phyloP scores from a whole-genome alignment of 2,113 vertebrate species.

The Psettodes erumei region DNA sequence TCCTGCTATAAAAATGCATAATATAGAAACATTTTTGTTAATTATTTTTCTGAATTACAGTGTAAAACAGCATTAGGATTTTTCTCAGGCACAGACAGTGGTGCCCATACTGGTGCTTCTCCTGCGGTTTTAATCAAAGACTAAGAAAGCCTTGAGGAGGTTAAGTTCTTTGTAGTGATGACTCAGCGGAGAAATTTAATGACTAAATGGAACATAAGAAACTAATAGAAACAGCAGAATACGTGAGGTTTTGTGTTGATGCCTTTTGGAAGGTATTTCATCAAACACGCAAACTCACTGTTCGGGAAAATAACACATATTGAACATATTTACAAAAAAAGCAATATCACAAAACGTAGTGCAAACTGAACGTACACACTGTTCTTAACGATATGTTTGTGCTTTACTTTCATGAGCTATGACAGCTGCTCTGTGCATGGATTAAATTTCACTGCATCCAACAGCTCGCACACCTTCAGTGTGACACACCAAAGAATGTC shows the following conservation, averaged over 20 bases:
- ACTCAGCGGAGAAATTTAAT: neutral
- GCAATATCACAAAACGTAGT: neutral
- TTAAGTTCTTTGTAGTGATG: neutral
- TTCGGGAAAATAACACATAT: neutral
- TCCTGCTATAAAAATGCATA: neutral
- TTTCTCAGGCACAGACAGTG: neutral
- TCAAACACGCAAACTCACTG: neutral
- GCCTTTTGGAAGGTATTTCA: neutral
- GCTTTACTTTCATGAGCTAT: neutral
- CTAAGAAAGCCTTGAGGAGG: neutral
- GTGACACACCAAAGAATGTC: constrained; percentile 2
- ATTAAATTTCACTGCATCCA: constrained; percentile 6
- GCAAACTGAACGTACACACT: neutral
- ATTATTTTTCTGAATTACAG: neutral
- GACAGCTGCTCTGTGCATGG: neutral
- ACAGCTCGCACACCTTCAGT: neutral
- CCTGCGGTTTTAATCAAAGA: no score
- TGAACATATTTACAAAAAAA: neutral
- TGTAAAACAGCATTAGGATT: neutral
- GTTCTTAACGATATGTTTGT: neutral
- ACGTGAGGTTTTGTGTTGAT: neutral
- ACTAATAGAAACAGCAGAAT: no score
- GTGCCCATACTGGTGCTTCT: no score
- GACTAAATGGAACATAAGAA: no score
- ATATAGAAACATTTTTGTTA: no score